Conservation (phyloP, 2,797 vertebrate genomes). For the Falco concolor region DNA sequence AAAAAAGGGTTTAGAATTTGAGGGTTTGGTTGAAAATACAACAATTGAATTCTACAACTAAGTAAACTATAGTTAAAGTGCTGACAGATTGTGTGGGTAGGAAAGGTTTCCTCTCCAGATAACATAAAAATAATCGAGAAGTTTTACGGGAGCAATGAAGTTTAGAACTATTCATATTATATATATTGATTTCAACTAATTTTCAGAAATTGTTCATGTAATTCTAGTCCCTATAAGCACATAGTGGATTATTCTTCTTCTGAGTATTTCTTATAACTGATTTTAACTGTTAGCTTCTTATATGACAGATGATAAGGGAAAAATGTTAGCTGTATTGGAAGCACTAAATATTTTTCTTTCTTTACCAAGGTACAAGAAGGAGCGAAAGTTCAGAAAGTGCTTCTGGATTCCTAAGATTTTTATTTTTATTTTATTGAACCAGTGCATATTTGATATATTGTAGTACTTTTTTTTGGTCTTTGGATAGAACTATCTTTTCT, state of each 20-base stretch:
- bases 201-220: background rate
- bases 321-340: background rate
- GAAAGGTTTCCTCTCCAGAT: background rate
- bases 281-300: background rate
- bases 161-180: background rate
- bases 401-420: background rate
- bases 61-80: background rate
- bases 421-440: background rate
- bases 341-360: background rate
- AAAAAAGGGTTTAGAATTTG: background rate
- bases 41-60: background rate
- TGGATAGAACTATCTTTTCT: background rate
- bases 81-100: background rate
- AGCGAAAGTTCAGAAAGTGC: background rate
- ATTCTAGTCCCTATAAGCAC: background rate
- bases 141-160: background rate
- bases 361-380: background rate
- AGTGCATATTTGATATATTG: background rate
- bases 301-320: background rate
- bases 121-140: background rate
- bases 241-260: background rate
- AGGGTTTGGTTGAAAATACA: background rate
- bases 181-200: background rate
- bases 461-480: background rate
- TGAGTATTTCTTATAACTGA: background rate